These are phyloP conservation scores for Neria commutata DNA, from an alignment of 2,888 invertebrate genomes.

Conservation along the genomic window DNA sequence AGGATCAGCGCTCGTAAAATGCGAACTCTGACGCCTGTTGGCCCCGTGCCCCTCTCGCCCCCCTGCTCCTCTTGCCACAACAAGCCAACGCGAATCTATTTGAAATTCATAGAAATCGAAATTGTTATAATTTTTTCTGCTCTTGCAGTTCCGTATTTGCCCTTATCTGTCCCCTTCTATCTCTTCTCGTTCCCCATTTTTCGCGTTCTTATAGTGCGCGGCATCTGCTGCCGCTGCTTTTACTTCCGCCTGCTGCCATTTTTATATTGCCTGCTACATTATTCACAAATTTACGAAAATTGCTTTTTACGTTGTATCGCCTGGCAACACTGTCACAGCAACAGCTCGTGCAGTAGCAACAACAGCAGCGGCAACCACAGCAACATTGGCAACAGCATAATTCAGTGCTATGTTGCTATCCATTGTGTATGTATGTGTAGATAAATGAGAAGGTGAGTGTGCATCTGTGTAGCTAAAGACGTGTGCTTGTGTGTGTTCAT, in stretches of 20 bases:
- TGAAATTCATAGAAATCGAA: constrained; percentile 33
- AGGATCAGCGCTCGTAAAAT: neutral
- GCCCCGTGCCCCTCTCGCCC: too few species aligned
- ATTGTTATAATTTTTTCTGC: constrained; percentile 28
- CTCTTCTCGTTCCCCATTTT: neutral
- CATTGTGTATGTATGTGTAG: too few species aligned
- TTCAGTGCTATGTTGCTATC: too few species aligned
- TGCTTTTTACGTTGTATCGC: constrained; percentile 14
- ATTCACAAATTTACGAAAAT: constrained; percentile 25
- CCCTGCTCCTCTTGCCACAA: too few species aligned
- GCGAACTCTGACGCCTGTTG: neutral
- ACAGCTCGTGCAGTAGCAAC: neutral
- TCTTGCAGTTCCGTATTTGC: constrained; percentile 4
- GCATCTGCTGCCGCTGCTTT: constrained; percentile 4
- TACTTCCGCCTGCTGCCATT: constrained; percentile 1
- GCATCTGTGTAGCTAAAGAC: too few species aligned
- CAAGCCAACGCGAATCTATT: constrained; percentile 20
- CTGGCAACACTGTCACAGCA: neutral
- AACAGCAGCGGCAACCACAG: neutral
- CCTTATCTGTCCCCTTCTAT: neutral
- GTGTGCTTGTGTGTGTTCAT: too few species aligned
- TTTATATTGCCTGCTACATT: constrained; percentile 23
- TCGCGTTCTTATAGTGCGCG: neutral
- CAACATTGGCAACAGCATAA: too few species aligned
- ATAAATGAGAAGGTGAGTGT: too few species aligned